Percentiles rank a stretch among this genome's conserved stretches.
These are phyloP conservation scores for Cathartes aura DNA, from an alignment of 2,113 vertebrate genomes.

Conservation along the genomic window DNA sequence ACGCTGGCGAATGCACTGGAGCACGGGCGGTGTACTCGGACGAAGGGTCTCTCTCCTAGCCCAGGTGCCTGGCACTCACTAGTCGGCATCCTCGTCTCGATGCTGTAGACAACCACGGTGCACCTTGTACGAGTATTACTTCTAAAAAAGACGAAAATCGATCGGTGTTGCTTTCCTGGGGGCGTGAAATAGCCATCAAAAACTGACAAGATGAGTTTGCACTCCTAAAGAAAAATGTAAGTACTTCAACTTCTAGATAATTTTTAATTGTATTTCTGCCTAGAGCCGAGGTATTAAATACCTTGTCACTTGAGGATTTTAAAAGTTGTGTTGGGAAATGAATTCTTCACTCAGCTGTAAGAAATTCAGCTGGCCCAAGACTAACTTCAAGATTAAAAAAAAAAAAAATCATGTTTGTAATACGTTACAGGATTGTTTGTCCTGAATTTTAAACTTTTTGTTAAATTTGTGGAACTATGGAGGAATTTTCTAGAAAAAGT, in stretches of 20 bases:
- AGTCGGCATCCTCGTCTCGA: background rate
- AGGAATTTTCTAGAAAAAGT: conserved; percentile 84
- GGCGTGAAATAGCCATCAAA: background rate
- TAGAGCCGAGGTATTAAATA: conserved; percentile 77
- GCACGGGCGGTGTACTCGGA: accelerated
- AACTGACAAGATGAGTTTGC: conserved; percentile 62
- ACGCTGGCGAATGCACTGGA: background rate
- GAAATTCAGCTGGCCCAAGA: conserved; percentile 57
- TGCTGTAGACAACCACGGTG: background rate
- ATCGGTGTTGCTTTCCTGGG: background rate
- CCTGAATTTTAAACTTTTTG: conserved; percentile 82
- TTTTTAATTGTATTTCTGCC: conserved; percentile 58
- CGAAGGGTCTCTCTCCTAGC: background rate
- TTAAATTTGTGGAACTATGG: conserved; percentile 84
- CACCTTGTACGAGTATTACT: background rate
- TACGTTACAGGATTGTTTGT: conserved; percentile 77
- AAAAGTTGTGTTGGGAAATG: conserved; percentile 55
- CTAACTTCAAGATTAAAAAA: conserved; percentile 58
- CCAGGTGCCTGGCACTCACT: background rate
- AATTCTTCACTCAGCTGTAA: conserved; percentile 60
- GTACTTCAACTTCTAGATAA: conserved; percentile 65
- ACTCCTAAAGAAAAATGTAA: conserved; percentile 61
- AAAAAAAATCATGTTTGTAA: conserved; percentile 73
- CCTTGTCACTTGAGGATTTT: conserved; percentile 69
- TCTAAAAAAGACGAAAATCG: background rate